Base-by-base conservation (phyloP, 2,113 vertebrate genomes). In the Caretta caretta region DNA sequence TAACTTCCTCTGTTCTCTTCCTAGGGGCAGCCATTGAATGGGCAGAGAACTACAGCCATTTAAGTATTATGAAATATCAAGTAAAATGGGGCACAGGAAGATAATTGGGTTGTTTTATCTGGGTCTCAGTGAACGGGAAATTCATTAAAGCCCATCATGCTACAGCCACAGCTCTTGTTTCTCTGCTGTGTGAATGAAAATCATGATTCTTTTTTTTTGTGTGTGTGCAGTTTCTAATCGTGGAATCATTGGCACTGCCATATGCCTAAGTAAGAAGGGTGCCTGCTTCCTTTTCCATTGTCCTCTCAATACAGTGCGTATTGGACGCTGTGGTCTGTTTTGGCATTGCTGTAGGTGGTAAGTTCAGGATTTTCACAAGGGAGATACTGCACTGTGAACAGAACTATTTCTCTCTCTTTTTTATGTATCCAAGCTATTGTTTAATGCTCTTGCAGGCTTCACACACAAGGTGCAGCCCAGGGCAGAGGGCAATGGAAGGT, bases 311-410 rank as follows among this genome's bases (percentile, higher is more conserved):
- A 65, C 4, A 31, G 17, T 4, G 8, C 14, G 16, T 12, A 19
- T 65, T 8, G 31, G 62, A 16, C 13, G 14, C 14, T 65, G 62
- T n/a, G 1, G 31, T 7, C 0, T 4, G 4, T 19, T 65, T 19
- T 65, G 31, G 62, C 13, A 7, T 65, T 65, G 62, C 62, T 65
- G 62, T n/a, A n/a, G 14, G 2, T 49, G 62, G 62, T 35, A 65
- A 65, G 62, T 65, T 17, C 31, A n/a, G 29, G 14, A 35, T 65
- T 65, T 65, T 7, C 62, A 16, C 62, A 65, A n/a, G 16, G 31
- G 13, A 65, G 62, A 35, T 16, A n/a, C n/a, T 35, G 31, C 31
- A 17, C 1, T 17, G 14, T 65, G 62, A 35, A 35, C 31, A 65
- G 31, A n/a, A 17, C 14, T 65, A 35, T 65, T 65, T n/a, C 16